Evolutionary conservation across 2,888 invertebrate species (phyloP), one percentile per base, ranked within the genome.

Genomic region (Thecocarcelia acutangulata): DNA sequence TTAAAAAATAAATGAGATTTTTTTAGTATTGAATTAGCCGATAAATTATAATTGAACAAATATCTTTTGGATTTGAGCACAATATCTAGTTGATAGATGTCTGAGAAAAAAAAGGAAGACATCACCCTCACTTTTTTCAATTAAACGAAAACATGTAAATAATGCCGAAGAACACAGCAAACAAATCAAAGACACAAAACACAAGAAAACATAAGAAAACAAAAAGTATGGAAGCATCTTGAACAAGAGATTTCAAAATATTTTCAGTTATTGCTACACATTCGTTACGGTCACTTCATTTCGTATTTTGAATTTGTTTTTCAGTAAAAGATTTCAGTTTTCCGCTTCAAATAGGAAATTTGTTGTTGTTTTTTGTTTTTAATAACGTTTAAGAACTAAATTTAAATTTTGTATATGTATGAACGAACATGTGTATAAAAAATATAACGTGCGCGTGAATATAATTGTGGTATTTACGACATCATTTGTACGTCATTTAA

Each of bases 211-310:
- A 12, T 15, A 40, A 50, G 12, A 1, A 21, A 61, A n/a, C n/a
- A n/a, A 54, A 52, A 50, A 58, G 70, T 70, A 54, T 74, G 73
- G 63, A 69, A 74, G 52, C 63, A 78, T 74, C 77, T 81, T 73
- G 68, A 74, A 61, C 48, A 21, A 73, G 64, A 78, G 58, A 69
- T 28, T 37, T 21, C 21, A 64, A 69, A 19, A 63, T 42, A 52
- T 69, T 77, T 69, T 82, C 74, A 82, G 82, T 82, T 70, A 28
- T 21, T 70, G 64, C 59, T 70, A 70, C 59, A 82, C 78, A 54
- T 64, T 82, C 74, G 24, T 21, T 68, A n/a, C 40, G 52, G 44
- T 42, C 19, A 58, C 19, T 12, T 15, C 64, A 13, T 5, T 15
- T 15, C 52, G 46, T 19, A 6, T 44, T 19, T 37, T 33, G 17